These are phyloP conservation scores for Latheticus oryzae DNA, from an alignment of 2,888 invertebrate species.

Conservation along the genomic window DNA sequence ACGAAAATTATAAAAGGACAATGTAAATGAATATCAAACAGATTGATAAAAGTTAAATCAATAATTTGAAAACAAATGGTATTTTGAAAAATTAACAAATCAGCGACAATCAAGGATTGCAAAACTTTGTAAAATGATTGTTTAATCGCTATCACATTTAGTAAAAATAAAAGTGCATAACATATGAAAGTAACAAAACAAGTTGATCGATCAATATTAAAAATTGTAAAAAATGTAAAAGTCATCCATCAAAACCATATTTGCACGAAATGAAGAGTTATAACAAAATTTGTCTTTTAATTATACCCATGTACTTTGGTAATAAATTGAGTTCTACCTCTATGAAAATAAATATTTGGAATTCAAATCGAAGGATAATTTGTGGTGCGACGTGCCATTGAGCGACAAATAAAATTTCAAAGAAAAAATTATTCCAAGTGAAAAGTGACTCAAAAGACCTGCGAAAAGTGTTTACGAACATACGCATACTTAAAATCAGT, in stretches of 20 bases:
- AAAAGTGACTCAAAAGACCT: too few species aligned
- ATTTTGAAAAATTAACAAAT: conserved; percentile 8
- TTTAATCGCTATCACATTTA: conserved; percentile 51
- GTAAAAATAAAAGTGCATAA: conserved; percentile 11
- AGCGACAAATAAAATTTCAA: conserved; percentile 22
- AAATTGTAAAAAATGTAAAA: conserved; percentile 14
- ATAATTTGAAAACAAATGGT: conserved; percentile 10
- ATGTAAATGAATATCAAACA: background rate
- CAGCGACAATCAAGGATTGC: too few species aligned
- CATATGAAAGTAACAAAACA: conserved; percentile 1
- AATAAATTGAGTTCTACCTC: too few species aligned
- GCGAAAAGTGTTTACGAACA: too few species aligned
- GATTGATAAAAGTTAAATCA: conserved; percentile 15
- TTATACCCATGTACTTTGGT: background rate
- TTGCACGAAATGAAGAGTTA: too few species aligned
- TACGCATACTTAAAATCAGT: conserved; percentile 29
- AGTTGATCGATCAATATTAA: conserved; percentile 21
- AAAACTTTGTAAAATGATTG: conserved; percentile 48
- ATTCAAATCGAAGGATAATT: conserved; percentile 2
- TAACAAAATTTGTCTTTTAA: too few species aligned
- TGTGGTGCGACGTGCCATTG: conserved; percentile 33
- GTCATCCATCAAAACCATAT: too few species aligned
- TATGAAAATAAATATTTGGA: too few species aligned
- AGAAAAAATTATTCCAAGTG: too few species aligned
- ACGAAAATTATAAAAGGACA: too few species aligned